Base-by-base conservation (phyloP, 2,888 invertebrate genomes). In the Leptinotarsa peninsularis region DNA sequence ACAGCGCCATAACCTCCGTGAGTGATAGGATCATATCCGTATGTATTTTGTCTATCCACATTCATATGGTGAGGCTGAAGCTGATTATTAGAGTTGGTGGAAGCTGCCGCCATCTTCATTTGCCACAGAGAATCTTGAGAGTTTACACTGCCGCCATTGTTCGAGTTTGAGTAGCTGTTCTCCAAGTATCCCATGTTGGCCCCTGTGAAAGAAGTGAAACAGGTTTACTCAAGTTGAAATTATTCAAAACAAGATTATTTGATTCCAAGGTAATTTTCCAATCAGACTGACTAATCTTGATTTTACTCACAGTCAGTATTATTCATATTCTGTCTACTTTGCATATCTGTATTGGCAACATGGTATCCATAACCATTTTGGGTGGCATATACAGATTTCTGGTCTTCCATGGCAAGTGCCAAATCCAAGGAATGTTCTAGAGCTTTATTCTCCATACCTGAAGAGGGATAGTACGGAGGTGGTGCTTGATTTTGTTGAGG, bases 91-190 rank as follows among this genome's bases (percentile, higher is more conserved):
- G 92, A 93, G 81, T 92, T 92, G 83, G 93, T 93, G 15, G 91
- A 91, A 3, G 91, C 92, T n/a, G 94, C 94, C 1, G 94, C 94
- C 92, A 94, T 94, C 89, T 97, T 97, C 92, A 96, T 94, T 89
- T 96, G 96, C 97, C 97, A 96, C 84, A 97, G 89, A 56, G 97
- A 97, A 88, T 97, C 96, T 88, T 97, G 97, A 4, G 96, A 97
- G 90, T 97, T 96, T 75, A 97, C 96, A 84, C 96, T 96, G 81
- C 97, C 97, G n/a, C 96, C 96, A 88, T 96, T 96, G 90, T 96
- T 96, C 76, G 96, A 96, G 88, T 96, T 96, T 76, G 96, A 95
- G 89, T 96, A 96, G 88, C 95, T 96, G 89, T 96, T 96, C 88
- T 96, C 96, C 89, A 96, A 93, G 89, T 96, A 96, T 79, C 94